phyloP scores from a whole-genome alignment of 2,113 vertebrate species.

The Osmerus eperlanus region DNA sequence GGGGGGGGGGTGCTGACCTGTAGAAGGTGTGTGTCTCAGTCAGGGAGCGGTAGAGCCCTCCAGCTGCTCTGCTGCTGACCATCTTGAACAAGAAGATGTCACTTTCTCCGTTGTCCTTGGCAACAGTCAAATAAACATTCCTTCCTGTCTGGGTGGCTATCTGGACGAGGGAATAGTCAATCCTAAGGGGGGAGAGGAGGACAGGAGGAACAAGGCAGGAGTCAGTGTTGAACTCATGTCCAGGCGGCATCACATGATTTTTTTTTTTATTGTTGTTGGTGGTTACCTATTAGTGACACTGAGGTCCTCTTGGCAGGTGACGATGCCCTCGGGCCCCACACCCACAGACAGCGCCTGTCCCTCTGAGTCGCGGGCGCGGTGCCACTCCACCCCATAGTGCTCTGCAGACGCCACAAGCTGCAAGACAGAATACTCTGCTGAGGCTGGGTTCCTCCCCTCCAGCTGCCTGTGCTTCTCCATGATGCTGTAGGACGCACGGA shows the following conservation, averaged over 20 bases:
- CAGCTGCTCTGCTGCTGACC: conserved; percentile 94
- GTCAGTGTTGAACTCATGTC: conserved; percentile 80
- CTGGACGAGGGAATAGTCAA: conserved; percentile 95
- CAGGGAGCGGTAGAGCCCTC: conserved; percentile 92
- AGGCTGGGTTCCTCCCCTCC: conserved; percentile 82
- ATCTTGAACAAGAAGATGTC: conserved; percentile 92
- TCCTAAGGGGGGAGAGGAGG: conserved; percentile 54
- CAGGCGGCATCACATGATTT: conserved; percentile 35
- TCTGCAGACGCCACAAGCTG: conserved; percentile 88
- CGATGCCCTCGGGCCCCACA: conserved; percentile 92
- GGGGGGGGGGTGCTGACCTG: conserved; percentile 72
- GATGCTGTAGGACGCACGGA: conserved; percentile 70
- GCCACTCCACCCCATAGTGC: conserved; percentile 97
- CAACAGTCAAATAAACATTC: conserved; percentile 92
- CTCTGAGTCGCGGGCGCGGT: conserved; percentile 85
- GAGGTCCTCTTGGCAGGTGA: conserved; percentile 91
- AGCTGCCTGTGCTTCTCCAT: conserved; percentile 85
- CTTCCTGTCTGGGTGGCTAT: conserved; percentile 98
- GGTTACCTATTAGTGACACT: conserved; percentile 32
- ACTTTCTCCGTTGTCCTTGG: conserved; percentile 90
- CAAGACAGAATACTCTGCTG: conserved; percentile 90
- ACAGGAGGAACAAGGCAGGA: too few relatives aligned
- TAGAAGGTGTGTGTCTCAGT: conserved; percentile 98
- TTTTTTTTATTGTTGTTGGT: too few relatives aligned
- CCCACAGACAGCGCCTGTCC: conserved; percentile 87